These are phyloP conservation scores for Cephus cinctus DNA, from an alignment of 1,140 invertebrate genomes.

Conservation along the genomic window DNA sequence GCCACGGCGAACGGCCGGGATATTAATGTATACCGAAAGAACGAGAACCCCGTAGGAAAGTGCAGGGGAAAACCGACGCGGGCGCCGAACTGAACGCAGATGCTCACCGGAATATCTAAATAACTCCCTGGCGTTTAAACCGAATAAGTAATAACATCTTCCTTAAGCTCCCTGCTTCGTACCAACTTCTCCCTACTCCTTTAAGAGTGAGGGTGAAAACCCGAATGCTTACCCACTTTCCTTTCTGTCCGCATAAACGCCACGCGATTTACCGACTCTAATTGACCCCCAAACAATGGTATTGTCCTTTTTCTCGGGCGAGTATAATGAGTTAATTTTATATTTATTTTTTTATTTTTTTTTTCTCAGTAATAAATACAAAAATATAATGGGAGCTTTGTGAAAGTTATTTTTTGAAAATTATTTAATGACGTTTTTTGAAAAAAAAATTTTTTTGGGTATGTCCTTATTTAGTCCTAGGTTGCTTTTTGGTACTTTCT, in stretches of 20 bases:
- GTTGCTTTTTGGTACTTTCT: too few relatives aligned
- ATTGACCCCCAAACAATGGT: constrained; percentile 35
- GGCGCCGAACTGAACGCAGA: constrained; percentile 40
- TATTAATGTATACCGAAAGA: constrained; percentile 42
- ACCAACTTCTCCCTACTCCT: too few relatives aligned
- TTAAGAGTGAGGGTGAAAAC: too few relatives aligned
- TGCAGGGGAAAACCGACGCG: constrained; percentile 23
- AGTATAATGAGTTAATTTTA: neutral
- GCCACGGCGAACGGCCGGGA: too few relatives aligned
- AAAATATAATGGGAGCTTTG: too few relatives aligned
- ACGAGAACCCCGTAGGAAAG: constrained; percentile 28
- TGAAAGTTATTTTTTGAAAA: too few relatives aligned
- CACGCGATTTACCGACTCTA: constrained; percentile 48
- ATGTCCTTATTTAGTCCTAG: too few relatives aligned
- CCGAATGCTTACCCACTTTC: constrained; percentile 7
- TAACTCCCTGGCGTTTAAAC: constrained; percentile 35
- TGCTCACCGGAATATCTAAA: constrained; percentile 52
- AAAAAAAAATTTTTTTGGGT: too few relatives aligned
- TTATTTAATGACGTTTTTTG: too few relatives aligned
- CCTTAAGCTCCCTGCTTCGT: neutral
- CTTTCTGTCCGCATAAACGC: constrained; percentile 36
- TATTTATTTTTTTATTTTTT: constrained; percentile 7
- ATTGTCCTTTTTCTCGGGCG: constrained; percentile 18
- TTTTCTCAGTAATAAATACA: too few relatives aligned
- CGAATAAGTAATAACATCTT: constrained; percentile 51